Evolutionary conservation across 2,888 invertebrate genomes (phyloP), one percentile per base, ranked within the genome.

Genomic region (Spicauda simplicius): DNA sequence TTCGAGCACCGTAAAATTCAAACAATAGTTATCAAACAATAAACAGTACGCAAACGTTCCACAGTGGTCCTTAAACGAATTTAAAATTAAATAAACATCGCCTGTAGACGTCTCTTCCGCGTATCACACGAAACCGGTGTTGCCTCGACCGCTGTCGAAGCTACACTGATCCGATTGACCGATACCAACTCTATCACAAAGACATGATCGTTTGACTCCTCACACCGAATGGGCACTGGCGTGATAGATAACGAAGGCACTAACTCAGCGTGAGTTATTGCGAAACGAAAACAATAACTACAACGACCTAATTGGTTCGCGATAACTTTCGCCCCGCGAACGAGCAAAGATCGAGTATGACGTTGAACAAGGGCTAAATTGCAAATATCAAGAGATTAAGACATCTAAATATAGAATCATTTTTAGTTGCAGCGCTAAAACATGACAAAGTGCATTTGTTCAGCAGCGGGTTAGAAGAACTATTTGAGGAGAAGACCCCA

Each of bases 271-370:
- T 55, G 45, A 48, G 54, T 66, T 48, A 60, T 50, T 25, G 75
- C 72, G 74, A 63, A 81, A 78, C 74, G 74, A 80, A 81, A 83
- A 83, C 79, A 82, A 80, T 84, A 83, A 86, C 82, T 83, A 83
- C 80, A 80, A 83, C 83, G 84, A 87, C 86, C 88, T 85, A 87
- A 86, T 87, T 88, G 84, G 78, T 80, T 72, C 53, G 53, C 71
- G 87, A 90, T 88, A 89, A 82, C 61, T 12, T 37, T 56, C 50
- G 57, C 33, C 55, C 61, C 18, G 37, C 55, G 4, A 61, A 50
- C 53, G 66, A 60, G 52, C 63, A 65, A 61, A 69, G 61, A 41
- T 65, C 69, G 57, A 33, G 33, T 50, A 25, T 59, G 41, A 66
- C 54, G 55, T 12, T 54, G 57, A 30, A 48, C 16, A 48, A 59